Evolutionary conservation across 2,113 vertebrate genomes (phyloP).

Genomic region (Puntigrus tetrazona): DNA sequence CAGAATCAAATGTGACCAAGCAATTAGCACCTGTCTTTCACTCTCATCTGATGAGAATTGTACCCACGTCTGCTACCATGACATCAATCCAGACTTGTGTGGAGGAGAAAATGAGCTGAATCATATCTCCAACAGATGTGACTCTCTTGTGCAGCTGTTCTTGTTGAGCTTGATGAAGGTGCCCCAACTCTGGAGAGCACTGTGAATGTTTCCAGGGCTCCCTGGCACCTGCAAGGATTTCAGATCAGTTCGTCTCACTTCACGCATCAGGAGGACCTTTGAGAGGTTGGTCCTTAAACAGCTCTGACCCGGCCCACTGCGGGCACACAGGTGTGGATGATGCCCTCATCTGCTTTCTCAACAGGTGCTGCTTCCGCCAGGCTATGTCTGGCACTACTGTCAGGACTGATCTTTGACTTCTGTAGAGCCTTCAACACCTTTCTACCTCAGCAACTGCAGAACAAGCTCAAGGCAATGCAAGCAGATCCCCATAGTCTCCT

Average conservation of each 20-base stretch:
- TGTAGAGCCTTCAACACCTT: conserved; percentile 14
- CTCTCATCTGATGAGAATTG: not conserved
- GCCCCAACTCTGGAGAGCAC: not conserved
- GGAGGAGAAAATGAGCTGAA: conserved; percentile 10
- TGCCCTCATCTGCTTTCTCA: conserved; percentile 14
- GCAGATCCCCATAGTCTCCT: not conserved
- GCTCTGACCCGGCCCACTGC: not conserved
- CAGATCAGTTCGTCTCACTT: conserved; percentile 8
- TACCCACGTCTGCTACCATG: not conserved
- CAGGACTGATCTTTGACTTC: conserved; percentile 19
- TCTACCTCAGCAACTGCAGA: not conserved
- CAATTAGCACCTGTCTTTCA: conserved; percentile 27
- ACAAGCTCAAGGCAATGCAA: not conserved
- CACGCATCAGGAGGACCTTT: not conserved
- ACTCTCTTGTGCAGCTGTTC: conserved; percentile 15
- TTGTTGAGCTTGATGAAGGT: not conserved
- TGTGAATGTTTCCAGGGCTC: not conserved
- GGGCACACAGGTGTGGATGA: not conserved
- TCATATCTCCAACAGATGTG: conserved; percentile 13
- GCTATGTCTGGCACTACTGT: conserved; percentile 1
- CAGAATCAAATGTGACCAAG: conserved; percentile 4
- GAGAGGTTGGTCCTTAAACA: conserved; percentile 14
- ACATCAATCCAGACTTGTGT: conserved; percentile 20
- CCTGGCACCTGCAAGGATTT: not conserved
- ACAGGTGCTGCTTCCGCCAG: conserved; percentile 5